Conservation (phyloP, 2,797 vertebrate species). For the Taenioides sp. region DNA sequence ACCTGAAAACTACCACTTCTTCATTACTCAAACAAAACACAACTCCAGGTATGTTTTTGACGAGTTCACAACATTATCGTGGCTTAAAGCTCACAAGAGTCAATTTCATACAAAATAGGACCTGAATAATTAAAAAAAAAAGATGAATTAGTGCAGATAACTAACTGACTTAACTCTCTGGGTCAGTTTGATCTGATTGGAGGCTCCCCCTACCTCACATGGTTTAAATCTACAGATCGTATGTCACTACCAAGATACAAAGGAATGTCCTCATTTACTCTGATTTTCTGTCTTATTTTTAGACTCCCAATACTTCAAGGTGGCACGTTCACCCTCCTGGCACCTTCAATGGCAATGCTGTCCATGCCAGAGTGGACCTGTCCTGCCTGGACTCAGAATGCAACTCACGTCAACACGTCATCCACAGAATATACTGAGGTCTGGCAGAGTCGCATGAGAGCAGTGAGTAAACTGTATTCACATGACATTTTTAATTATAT, state of each 20-base stretch:
- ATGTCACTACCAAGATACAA: background rate
- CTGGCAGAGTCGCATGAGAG: slow-evolving; percentile 93
- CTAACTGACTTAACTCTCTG: slow-evolving; percentile 23
- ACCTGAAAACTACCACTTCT: too few relatives aligned
- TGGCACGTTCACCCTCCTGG: slow-evolving; percentile 89
- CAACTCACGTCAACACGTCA: slow-evolving; percentile 83
- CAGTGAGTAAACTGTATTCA: slow-evolving; percentile 77
- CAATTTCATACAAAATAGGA: too few relatives aligned
- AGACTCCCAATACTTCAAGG: slow-evolving; percentile 97
- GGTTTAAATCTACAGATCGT: slow-evolving; percentile 40
- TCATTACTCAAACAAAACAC: too few relatives aligned
- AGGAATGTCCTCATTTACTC: slow-evolving; percentile 1
- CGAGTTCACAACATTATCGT: too few relatives aligned
- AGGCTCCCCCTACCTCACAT: slow-evolving; percentile 41
- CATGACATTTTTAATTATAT: background rate
- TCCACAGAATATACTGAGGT: slow-evolving; percentile 84
- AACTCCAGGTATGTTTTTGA: too few relatives aligned
- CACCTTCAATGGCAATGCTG: slow-evolving; percentile 90
- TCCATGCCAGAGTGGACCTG: slow-evolving; percentile 91
- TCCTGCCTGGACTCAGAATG: slow-evolving; percentile 90
- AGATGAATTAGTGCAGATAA: background rate
- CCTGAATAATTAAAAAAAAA: background rate
- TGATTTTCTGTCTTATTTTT: slow-evolving; percentile 13
- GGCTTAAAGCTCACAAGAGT: too few relatives aligned
- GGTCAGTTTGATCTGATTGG: slow-evolving; percentile 18